Evolutionary conservation across 2,888 invertebrate genomes (phyloP), one percentile per base, ranked within the genome.

Genomic region (Ennomos fuscantarius): DNA sequence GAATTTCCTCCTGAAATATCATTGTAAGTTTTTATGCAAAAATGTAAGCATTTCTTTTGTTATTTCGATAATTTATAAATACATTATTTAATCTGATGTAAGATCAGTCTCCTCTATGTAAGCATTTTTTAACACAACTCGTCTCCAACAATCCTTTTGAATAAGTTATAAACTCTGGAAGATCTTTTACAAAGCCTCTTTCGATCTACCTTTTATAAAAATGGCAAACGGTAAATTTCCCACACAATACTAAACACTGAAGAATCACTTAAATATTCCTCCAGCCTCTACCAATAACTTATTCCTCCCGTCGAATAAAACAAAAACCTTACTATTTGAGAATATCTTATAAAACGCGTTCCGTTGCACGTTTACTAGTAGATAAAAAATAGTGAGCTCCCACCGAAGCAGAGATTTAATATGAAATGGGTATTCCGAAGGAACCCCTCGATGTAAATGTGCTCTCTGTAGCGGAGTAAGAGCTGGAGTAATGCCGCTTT

Each of bases 221-320:
- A 35, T 32, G 9, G 32, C 9, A 54, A 59, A 61, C 52, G 46
- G 9, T 9, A 2, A 10, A n/a, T 40, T 15, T 6, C 24, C 36
- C 41, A 37, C 36, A 24, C 48, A 44, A 48, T 34, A 34, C 34
- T 62, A 66, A 68, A 77, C 74, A 70, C 72, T 66, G 75, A 63
- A 75, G 73, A 77, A 76, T 74, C 71, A 70, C 78, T 81, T 76
- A 78, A 80, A 79, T 84, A 82, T 83, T 81, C 77, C 70, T 72
- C 81, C 76, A 76, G 70, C 70, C 67, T 69, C 74, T 71, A 76
- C 53, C 45, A 12, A 54, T 59, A 54, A 53, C 74, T 74, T 79
- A 79, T 77, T 74, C 72, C 68, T 66, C 69, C 65, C 41, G 31
- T 71, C 69, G 66, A 73, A 78, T 76, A 74, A 79, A 78, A 78